Conservation (phyloP, 2,888 invertebrate genomes). For the Drosophila nr. medialis region DNA sequence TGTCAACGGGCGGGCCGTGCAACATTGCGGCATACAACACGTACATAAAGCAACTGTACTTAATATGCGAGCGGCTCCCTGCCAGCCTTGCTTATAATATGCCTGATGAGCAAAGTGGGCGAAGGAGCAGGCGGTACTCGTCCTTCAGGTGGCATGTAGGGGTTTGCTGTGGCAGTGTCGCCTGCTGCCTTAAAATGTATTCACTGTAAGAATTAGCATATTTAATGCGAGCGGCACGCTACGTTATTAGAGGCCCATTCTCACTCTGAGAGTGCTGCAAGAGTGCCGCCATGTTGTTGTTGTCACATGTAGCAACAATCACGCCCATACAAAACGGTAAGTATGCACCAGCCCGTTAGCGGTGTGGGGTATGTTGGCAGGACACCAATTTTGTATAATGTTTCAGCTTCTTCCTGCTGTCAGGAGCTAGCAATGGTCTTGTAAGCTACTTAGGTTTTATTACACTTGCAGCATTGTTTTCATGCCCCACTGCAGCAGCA, state of each 20-base stretch:
- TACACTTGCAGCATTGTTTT: slow-evolving; percentile 79
- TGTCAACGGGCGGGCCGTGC: slow-evolving; percentile 73
- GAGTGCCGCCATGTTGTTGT: slow-evolving; percentile 34
- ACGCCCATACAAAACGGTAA: slow-evolving; percentile 59
- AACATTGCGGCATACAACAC: slow-evolving; percentile 62
- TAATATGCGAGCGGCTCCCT: slow-evolving; percentile 74
- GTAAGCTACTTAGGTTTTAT: slow-evolving; percentile 81
- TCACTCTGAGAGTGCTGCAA: slow-evolving; percentile 49
- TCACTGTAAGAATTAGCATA: slow-evolving; percentile 81
- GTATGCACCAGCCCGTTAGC: slow-evolving; percentile 53
- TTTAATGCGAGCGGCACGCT: slow-evolving; percentile 81
- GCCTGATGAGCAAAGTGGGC: slow-evolving; percentile 57
- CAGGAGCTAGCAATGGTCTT: slow-evolving; percentile 61
- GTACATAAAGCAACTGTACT: slow-evolving; percentile 67
- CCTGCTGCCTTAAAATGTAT: slow-evolving; percentile 71
- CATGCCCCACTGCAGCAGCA: slow-evolving; percentile 52
- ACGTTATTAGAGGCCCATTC: slow-evolving; percentile 79
- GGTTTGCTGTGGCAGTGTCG: slow-evolving; percentile 23
- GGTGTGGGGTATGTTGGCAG: slow-evolving; percentile 15
- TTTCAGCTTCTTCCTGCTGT: slow-evolving; percentile 31
- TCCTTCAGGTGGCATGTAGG: slow-evolving; percentile 51
- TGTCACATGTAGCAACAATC: slow-evolving; percentile 72
- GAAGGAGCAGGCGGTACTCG: background rate
- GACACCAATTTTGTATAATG: slow-evolving; percentile 74
- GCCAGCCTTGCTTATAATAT: slow-evolving; percentile 70